Base-by-base conservation (phyloP, 2,888 invertebrate species). In the Chouioia cunea region DNA sequence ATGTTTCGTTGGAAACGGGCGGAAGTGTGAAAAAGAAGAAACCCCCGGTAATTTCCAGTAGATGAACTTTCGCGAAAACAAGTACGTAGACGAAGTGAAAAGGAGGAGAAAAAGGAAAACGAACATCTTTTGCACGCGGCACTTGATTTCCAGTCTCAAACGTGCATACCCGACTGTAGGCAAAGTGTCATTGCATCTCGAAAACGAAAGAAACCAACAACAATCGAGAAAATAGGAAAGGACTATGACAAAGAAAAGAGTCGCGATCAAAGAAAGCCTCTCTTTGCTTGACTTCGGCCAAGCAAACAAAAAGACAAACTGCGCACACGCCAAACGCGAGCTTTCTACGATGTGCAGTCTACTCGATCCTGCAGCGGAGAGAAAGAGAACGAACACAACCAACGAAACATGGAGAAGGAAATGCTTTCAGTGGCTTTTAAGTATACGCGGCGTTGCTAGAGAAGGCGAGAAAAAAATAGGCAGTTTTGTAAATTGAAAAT, bases 41-140 rank as follows among this genome's bases (percentile, higher is more conserved):
- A n/a, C n/a, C 36, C 20, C 16, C 2, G 0, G 12, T 12, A 27
- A 16, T 53, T 22, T 22, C 14, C 43, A 16, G 15, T 36, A 12
- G 43, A 70, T 62, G 43, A 46, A 62, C 56, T 70, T 60, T 70
- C 54, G 20, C 56, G 56, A 52, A 63, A 52, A 50, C 50, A 36
- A 23, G 15, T 44, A 36, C 1, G 12, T 4, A 16, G 20, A 1
- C 2, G 27, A 6, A 22, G 6, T 43, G 2, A 48, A 43, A 16
- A 47, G 36, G n/a, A n/a, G n/a, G n/a, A n/a, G n/a, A n/a, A n/a
- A n/a, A n/a, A n/a, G n/a, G n/a, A n/a, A n/a, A 53, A 64, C 20
- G 27, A 46, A 27, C 18, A 14, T n/a, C n/a, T n/a, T 8, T 8
- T 8, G 1, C 10, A 12, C 6, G 36, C 36, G 36, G 2, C 12